These are phyloP conservation scores for Aplodontia rufa DNA, from an alignment of 2,113 vertebrate species.

Conservation along the genomic window DNA sequence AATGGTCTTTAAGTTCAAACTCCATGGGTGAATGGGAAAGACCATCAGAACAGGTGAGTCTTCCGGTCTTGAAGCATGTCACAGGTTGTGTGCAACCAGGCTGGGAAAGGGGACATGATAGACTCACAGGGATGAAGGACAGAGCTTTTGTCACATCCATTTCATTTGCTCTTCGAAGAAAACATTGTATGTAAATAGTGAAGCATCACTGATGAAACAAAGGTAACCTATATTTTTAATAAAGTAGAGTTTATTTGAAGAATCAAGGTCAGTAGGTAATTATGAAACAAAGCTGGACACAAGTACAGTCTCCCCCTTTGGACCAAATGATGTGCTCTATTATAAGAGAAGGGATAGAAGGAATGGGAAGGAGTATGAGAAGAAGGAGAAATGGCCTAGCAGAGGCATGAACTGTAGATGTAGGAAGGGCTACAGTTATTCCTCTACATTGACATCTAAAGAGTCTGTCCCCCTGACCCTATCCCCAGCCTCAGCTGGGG, in stretches of 20 bases:
- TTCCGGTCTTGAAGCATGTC: rapidly evolving
- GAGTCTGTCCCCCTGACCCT: background rate
- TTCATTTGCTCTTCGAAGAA: background rate
- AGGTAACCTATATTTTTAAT: background rate
- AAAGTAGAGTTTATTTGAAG: background rate
- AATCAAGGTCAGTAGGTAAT: background rate
- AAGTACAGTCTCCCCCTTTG: background rate
- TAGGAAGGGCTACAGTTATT: background rate
- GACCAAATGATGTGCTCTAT: background rate
- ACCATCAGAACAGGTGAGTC: background rate
- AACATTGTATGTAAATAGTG: background rate
- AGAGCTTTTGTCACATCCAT: background rate
- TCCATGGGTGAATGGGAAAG: background rate
- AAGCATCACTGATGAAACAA: background rate
- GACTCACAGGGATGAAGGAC: background rate
- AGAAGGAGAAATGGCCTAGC: background rate
- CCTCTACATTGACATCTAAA: background rate
- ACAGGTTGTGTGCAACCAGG: background rate
- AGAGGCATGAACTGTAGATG: background rate
- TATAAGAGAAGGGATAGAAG: background rate
- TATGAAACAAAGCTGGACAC: background rate
- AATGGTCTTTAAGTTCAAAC: background rate
- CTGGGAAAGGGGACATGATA: background rate
- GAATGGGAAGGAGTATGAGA: background rate
- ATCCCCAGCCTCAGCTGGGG: conserved; percentile 22